phyloP scores from a whole-genome alignment of 1,140 invertebrate species.

The Bursaphelenchus mucronatus region DNA sequence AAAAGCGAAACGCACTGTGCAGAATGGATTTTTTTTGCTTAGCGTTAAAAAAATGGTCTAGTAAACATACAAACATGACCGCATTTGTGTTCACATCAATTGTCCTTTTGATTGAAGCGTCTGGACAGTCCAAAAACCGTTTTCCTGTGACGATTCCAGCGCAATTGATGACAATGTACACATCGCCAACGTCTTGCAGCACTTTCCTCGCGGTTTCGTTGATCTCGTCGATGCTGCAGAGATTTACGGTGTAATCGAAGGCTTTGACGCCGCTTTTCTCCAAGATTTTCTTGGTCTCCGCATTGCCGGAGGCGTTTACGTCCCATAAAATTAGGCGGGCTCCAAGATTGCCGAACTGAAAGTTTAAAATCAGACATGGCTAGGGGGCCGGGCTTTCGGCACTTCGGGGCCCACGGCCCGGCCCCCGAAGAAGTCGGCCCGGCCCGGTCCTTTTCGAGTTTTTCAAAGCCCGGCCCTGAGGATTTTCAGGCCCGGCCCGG shows the following conservation, averaged over 20 bases:
- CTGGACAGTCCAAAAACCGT: slow-evolving; percentile 75
- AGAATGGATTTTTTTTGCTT: no score
- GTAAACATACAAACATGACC: slow-evolving; percentile 69
- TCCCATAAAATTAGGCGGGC: slow-evolving; percentile 84
- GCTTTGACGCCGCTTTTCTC: slow-evolving; percentile 68
- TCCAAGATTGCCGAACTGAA: slow-evolving; percentile 69
- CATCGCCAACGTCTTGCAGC: slow-evolving; percentile 76
- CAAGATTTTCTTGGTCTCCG: slow-evolving; percentile 71
- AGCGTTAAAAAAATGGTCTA: slow-evolving; percentile 26
- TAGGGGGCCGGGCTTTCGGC: no score
- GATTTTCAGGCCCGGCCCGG: no score
- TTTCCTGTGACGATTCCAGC: slow-evolving; percentile 52
- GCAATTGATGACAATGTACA: slow-evolving; percentile 69
- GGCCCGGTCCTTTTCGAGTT: no score
- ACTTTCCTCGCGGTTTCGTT: slow-evolving; percentile 75
- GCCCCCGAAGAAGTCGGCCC: no score
- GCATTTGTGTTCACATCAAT: slow-evolving; percentile 69
- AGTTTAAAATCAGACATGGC: neutral
- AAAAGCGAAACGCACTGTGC: no score
- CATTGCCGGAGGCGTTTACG: slow-evolving; percentile 76
- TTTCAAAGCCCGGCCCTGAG: no score
- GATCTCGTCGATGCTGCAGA: slow-evolving; percentile 74
- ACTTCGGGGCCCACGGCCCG: no score
- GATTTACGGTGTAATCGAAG: slow-evolving; percentile 67
- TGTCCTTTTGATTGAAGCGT: slow-evolving; percentile 68